Evolutionary conservation across 2,113 vertebrate species (phyloP).

Genomic region (Hoplias malabaricus): DNA sequence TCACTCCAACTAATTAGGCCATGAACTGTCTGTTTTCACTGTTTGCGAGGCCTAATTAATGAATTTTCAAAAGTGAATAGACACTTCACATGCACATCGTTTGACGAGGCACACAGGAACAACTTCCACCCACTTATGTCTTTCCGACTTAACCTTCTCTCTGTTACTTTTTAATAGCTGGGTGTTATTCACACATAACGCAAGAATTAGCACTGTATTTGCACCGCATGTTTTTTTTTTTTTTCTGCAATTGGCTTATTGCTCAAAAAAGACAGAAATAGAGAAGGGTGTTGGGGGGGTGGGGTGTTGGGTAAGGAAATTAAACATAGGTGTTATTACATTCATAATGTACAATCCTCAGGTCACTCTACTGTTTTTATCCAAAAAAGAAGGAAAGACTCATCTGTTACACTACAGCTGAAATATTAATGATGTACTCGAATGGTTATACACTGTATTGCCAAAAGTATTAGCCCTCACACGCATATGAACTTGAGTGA

Average conservation of each 20-base stretch:
- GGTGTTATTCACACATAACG: conserved; percentile 16
- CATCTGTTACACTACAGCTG: neutral
- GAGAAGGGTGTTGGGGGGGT: neutral
- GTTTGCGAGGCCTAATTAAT: conserved; percentile 16
- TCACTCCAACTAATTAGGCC: neutral
- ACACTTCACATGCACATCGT: neutral
- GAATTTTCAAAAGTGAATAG: conserved; percentile 20
- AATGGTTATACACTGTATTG: too few relatives aligned
- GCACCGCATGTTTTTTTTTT: conserved; percentile 1
- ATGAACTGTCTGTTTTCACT: conserved; percentile 11
- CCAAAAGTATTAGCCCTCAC: too few relatives aligned
- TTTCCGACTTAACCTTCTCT: neutral
- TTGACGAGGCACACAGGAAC: neutral
- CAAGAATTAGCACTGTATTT: neutral
- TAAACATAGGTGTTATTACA: neutral
- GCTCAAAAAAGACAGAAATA: neutral
- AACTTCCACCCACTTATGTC: neutral
- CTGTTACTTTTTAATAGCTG: conserved; percentile 7
- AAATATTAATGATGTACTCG: neutral
- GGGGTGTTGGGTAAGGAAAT: neutral
- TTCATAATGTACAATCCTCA: neutral
- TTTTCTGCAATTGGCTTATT: neutral
- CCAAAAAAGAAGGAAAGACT: conserved; percentile 1
- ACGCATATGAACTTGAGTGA: too few relatives aligned
- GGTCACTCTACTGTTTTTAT: conserved; percentile 20